Evolutionary conservation across 2,797 vertebrate genomes (phyloP), one percentile per base, ranked within the genome.

Genomic region (Phrynocephalus guinanensis): DNA sequence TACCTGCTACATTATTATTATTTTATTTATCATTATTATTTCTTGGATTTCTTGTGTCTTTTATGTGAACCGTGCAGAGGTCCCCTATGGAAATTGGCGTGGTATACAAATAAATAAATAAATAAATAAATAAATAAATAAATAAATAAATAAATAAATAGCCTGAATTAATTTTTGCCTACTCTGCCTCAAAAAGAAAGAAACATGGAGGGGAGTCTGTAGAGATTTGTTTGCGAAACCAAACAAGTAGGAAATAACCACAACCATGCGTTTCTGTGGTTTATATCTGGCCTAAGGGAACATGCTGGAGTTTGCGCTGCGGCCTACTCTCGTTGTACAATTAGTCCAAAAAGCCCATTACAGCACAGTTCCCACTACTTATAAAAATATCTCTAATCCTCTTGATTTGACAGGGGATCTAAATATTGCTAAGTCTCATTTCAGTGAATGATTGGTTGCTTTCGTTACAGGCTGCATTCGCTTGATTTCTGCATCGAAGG

Each of bases 371-470:
- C 84, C 84, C 84, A 89, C 67, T 83, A 72, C 56, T 38, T 89
- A 52, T 20, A 89, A 89, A 89, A 89, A 89, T 83, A 89, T 79
- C 88, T 63, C 56, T 79, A 83, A 89, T 66, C 88, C 79, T 33
- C 7, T 6, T 63, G 30, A 76, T 79, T 80, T 84, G 77, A 56
- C 56, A 80, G 38, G 48, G 66, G 48, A 87, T 33, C 82, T 80
- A 90, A 90, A 87, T 87, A 84, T 60, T 76, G 50, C 75, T 80
- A 66, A 13, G 63, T 83, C 60, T 30, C 68, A 24, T 79, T 30
- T 50, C 73, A 79, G 38, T 86, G 22, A 79, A 30, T 79, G 38
- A 38, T 73, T 83, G 30, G 52, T 56, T 48, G 72, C 44, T 83
- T n/a, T 79, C 48, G 56, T 52, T 78, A 44, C 33, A 16, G 16